phyloP scores from a whole-genome alignment of 2,113 vertebrate species.

The chimpanzee (Pan troglodytes) region NHGRI_mPanTro3-v2.1_pri NC_072412.2:108265001-108265500 shows the following conservation, averaged over 20 bases:
- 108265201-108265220: not conserved
- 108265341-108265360: not conserved
- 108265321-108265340: too few species aligned
- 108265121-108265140: not conserved
- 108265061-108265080: not conserved
- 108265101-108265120: slow-evolving; percentile 29
- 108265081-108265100: slow-evolving; percentile 6
- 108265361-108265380: not conserved
- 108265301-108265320: not conserved
- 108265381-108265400: not conserved
- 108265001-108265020: not conserved
- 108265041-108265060: not conserved
- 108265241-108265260: not conserved
- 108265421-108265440: not conserved
- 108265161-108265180: slow-evolving; percentile 25
- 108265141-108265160: slow-evolving; percentile 24
- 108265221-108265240: not conserved
- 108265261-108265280: not conserved
- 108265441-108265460: too few species aligned
- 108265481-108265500: not conserved
- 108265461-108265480: not conserved
- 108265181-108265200: not conserved
- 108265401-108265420: not conserved
- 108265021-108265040: not conserved
- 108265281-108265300: not conserved